Evolutionary conservation across 23 tunicate species (phyloP).

Genomic region (Corella eumyota): DNA sequence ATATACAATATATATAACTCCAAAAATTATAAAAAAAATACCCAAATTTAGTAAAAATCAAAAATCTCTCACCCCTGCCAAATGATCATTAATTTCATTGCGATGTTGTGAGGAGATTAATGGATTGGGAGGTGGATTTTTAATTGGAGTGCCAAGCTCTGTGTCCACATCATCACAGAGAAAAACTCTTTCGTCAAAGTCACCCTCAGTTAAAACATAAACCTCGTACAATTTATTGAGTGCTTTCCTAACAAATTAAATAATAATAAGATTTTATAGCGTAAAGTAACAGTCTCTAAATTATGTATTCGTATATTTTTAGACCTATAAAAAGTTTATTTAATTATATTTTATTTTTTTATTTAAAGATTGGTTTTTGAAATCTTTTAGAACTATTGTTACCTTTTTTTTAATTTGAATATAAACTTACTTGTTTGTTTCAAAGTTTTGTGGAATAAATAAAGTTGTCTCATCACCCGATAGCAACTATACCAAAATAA

Average conservation of each 20-base stretch:
- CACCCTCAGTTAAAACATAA: conserved; percentile 75
- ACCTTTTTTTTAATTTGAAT: too few relatives aligned
- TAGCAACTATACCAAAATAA: conserved; percentile 18
- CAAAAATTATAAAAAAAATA: too few relatives aligned
- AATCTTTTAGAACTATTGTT: not conserved
- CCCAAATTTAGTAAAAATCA: too few relatives aligned
- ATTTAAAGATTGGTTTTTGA: not conserved
- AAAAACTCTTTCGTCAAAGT: conserved; percentile 92
- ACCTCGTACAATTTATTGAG: conserved; percentile 66
- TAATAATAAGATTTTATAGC: not conserved
- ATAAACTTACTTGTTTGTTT: conserved; percentile 31
- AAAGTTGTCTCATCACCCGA: conserved; percentile 30
- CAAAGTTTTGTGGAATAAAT: conserved; percentile 56
- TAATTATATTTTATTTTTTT: not conserved
- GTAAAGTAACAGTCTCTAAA: too few relatives aligned
- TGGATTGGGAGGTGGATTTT: conserved; percentile 17
- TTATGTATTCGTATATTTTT: not conserved
- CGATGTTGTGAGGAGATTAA: not conserved
- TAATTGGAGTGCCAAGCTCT: conserved; percentile 89
- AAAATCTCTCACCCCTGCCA: conserved; percentile 23
- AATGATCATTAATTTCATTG: conserved; percentile 25
- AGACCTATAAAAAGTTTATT: not conserved
- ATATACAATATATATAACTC: too few relatives aligned
- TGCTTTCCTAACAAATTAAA: conserved; percentile 28
- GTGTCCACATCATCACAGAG: conserved; percentile 72